A percentile compares a stretch with the other conserved stretches of the same genome.
Evolutionary conservation across 2,113 vertebrate genomes (phyloP).

Genomic region (Pelvicachromis taeniatus): DNA sequence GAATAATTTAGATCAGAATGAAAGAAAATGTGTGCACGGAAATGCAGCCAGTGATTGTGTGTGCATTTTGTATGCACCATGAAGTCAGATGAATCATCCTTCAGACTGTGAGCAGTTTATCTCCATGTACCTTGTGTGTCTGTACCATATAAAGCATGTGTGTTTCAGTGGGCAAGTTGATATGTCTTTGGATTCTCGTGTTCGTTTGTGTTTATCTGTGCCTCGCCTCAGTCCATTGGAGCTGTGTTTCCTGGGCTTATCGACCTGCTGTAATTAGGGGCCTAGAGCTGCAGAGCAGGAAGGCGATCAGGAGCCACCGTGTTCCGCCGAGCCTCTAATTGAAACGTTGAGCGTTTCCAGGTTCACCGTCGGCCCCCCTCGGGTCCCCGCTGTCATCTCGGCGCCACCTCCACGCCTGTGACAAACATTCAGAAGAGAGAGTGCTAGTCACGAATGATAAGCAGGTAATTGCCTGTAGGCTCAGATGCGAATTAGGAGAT

Average conservation of each 20-base stretch:
- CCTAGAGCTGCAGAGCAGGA: conserved; percentile 33
- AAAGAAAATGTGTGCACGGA: not conserved
- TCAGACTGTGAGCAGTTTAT: not conserved
- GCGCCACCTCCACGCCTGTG: conserved; percentile 17
- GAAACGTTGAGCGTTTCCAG: conserved; percentile 49
- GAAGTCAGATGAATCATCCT: not conserved
- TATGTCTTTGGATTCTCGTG: not conserved
- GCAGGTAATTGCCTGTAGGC: conserved; percentile 63
- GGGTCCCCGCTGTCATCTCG: conserved; percentile 26
- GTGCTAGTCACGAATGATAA: conserved; percentile 48
- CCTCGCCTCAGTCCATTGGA: conserved; percentile 2
- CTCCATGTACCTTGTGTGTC: not conserved
- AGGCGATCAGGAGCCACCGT: conserved; percentile 36
- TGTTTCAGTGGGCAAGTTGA: not conserved
- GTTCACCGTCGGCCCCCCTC: not conserved
- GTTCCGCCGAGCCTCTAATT: conserved; percentile 61
- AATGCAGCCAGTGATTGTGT: not conserved
- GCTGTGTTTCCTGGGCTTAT: conserved; percentile 51
- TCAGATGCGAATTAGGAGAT: conserved; percentile 44
- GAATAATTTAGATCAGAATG: not conserved
- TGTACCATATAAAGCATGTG: not conserved
- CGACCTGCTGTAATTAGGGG: conserved; percentile 53
- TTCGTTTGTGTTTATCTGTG: conserved; percentile 20
- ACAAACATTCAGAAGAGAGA: conserved; percentile 50
- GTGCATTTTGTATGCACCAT: not conserved